Base-by-base conservation (phyloP, 2,888 invertebrate genomes). In the Smittia aterrima region DNA sequence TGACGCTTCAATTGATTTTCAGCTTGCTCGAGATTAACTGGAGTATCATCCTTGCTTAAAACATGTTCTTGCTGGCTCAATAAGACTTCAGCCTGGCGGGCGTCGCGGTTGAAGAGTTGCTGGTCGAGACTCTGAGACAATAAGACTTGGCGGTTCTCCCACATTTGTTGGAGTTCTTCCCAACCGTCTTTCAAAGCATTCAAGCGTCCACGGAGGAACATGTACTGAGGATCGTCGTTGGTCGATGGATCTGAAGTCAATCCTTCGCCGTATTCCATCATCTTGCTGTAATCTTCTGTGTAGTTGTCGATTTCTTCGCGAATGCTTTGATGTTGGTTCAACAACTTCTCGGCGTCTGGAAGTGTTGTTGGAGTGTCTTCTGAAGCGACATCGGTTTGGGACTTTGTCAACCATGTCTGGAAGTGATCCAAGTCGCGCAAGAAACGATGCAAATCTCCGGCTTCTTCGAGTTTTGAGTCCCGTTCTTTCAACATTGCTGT, bases 221-320 rank as follows among this genome's bases (percentile, higher is more conserved):
- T 98, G 85, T 99, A 99, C 83, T 99, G 99, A 58, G 98, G 96
- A 85, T 99, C 99, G 83, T 96, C 92, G 82, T 95, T 90, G 77
- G 96, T 91, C 40, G 89, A 89, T 40, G 92, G 92, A 80, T 92
- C 92, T 75, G 92, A 90, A 70, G 97, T 97, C 78, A 98, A 88
- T 79, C 93, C 90, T 83, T 97, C 97, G 54, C 99, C 99, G 80
- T 98, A 99, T 80, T 98, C 97, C 93, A 99, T 98, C 97, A 99
- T 99, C 86, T 95, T 94, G 79, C 92, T 92, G 81, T 97, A 98
- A 82, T 99, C 98, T 80, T 97, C 96, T 73, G 92, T 96, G 84
- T 99, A 99, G 81, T 98, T 98, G 83, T 99, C 98, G 79, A 99
- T 99, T 85, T 99, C 99, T 82, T 99, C 98, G 81, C 95, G 92